Base-by-base conservation (phyloP, 2,888 invertebrate species). In the Tanytarsus gracilentus region DNA sequence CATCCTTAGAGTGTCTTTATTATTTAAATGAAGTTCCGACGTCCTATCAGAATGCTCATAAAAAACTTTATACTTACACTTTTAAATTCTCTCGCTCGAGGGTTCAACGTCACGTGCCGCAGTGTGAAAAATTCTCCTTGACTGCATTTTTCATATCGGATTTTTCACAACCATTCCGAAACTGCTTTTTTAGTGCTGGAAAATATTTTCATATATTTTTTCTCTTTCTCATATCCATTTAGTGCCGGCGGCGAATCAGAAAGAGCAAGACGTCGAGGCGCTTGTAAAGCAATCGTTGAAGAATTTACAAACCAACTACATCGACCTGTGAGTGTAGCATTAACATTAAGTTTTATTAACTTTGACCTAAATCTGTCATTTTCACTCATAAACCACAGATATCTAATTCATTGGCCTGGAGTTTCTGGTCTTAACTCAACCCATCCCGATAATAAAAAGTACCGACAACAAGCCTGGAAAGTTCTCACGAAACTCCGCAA, bases 391-490 rank as follows among this genome's bases (percentile, higher is more conserved):
- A 16, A 44, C 16, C n/a, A 53, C 9, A 55, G 55, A 14, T 88
- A 84, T 67, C 75, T 92, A 56, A 85, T 92, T 62, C 89, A 92
- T 69, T 91, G 88, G 83, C 91, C 91, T 30, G 86, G 86, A 4
- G 74, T 77, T 21, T 75, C 78, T n/a, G 78, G 79, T 49, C 66
- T 79, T 29, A 69, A 77, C n/a, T 74, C 77, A 16, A 72, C 73
- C n/a, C 80, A 82, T 67, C 66, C 73, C 1, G 72, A 74, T 29
- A 85, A 87, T 67, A 66, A 69, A 14, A 69, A 75, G 59, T 67
- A 82, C n/a, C 74, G 90, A 27, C 72, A 75, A 27, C 71, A 75
- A 56, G 85, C 85, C 55, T 92, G 90, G 90, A 68, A 73, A 53
- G 78, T 79, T 8, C 70, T 92, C 66, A 79, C 81, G 5, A 74